Conservation (phyloP, 1,140 invertebrate genomes). For the Neoseiulus cucumeris region DNA sequence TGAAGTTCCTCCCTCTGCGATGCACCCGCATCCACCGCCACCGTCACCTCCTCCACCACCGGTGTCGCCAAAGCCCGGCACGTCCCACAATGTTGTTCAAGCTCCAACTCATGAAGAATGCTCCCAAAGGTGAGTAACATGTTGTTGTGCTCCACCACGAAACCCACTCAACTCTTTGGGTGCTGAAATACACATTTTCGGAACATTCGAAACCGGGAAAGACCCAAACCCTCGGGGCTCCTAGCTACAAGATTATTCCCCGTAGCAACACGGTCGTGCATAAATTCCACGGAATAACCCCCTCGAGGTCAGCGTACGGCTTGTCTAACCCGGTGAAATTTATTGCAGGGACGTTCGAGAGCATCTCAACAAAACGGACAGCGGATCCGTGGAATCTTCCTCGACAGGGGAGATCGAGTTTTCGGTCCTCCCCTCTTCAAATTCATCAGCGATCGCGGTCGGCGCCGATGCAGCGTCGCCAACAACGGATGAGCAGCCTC, state of each 20-base stretch:
- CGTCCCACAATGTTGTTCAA: neutral
- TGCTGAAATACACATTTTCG: too few relatives aligned
- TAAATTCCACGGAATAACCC: too few relatives aligned
- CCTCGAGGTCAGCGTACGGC: too few relatives aligned
- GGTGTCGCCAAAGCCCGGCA: neutral
- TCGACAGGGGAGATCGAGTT: neutral
- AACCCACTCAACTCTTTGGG: too few relatives aligned
- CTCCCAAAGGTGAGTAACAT: too few relatives aligned
- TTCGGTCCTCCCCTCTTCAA: neutral
- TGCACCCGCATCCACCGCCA: neutral
- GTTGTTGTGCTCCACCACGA: too few relatives aligned
- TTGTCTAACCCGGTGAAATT: too few relatives aligned
- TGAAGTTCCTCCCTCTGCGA: neutral
- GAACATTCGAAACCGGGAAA: too few relatives aligned
- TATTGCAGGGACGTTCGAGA: neutral
- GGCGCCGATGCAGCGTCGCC: neutral
- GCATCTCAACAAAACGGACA: neutral
- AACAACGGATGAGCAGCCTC: neutral
- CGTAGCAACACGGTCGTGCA: too few relatives aligned
- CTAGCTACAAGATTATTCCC: too few relatives aligned
- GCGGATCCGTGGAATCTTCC: neutral
- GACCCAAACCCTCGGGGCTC: too few relatives aligned
- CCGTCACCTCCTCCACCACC: neutral
- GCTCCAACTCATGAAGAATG: too few relatives aligned
- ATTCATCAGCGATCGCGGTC: neutral